Base-by-base conservation (phyloP, 2,888 invertebrate genomes). In the Bombylius major region DNA sequence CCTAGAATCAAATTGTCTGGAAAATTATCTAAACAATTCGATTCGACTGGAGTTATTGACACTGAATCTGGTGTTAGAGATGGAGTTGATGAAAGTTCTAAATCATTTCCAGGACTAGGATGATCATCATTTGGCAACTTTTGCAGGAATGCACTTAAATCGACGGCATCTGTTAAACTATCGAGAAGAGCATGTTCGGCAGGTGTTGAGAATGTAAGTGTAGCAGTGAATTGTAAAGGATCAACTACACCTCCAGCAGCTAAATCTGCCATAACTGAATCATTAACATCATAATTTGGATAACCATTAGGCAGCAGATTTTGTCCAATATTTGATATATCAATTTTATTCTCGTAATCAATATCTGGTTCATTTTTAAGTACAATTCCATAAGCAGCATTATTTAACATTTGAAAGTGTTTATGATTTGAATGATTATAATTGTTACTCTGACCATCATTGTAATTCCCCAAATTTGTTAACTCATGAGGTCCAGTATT, bases 221-320 rank as follows among this genome's bases (percentile, higher is more conserved):
- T 88, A 4, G 87, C 88, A 9, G 86, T 84, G 69, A 91, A 89
- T 65, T 89, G 89, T 51, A 88, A 76, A 39, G 88, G 88, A 72
- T 90, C 89, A 46, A 89, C 87, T 3, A 84, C 82, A 1, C 65
- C 63, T 13, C 63, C 63, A 46, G 63, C 63, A 42, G 84, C 85
- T 77, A 89, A 82, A 67, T 89, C 89, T 13, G 88, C 87, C 79
- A 90, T 89, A 81, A 91, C 88, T 7, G 87, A 83, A 64, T 87
- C 87, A 48, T 75, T 74, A 11, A 75, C 73, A 63, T 86, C 86
- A 65, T 87, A 88, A 63, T 79, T 79, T 46, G 79, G 78, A 46
- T 79, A 66, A 78, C 79, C 51, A 78, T 79, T 45, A 78, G 70
- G 71, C 46, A 70, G 69, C 2, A 71, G 65, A 51, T 71, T 73